phyloP scores from a whole-genome alignment of 64 coral and sea anemone genomes.

The Montipora cactus region DNA sequence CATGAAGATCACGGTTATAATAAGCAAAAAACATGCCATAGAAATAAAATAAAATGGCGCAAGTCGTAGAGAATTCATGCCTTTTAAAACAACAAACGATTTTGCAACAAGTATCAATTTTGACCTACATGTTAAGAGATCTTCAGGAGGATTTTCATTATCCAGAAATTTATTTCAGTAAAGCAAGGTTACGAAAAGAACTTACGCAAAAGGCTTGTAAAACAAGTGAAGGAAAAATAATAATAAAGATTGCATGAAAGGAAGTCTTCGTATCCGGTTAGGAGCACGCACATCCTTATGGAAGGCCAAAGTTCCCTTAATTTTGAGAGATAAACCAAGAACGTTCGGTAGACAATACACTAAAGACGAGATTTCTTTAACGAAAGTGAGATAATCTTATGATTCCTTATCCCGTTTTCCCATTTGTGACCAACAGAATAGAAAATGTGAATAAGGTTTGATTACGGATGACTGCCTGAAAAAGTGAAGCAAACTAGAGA shows the following conservation, averaged over 20 bases:
- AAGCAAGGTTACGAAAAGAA: too few species aligned
- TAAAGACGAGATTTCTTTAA: neutral
- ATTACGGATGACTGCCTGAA: neutral
- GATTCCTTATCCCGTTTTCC: neutral
- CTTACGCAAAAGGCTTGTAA: too few species aligned
- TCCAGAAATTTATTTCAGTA: too few species aligned
- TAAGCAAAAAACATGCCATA: too few species aligned
- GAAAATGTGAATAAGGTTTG: neutral
- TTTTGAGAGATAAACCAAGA: neutral
- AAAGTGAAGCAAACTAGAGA: too few species aligned
- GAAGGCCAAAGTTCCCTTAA: neutral
- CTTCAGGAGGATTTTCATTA: too few species aligned
- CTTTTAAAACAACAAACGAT: too few species aligned
- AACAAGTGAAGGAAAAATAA: neutral
- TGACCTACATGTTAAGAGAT: too few species aligned
- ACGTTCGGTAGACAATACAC: neutral
- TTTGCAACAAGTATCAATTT: too few species aligned
- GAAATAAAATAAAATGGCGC: too few species aligned
- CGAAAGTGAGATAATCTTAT: neutral
- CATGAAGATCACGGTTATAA: too few species aligned
- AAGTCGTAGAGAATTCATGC: too few species aligned
- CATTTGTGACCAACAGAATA: neutral
- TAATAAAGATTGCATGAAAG: neutral
- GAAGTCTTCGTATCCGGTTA: neutral
- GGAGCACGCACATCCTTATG: neutral